phyloP scores from a whole-genome alignment of 2,797 vertebrate species.

The Cossypha polioptera region DNA sequence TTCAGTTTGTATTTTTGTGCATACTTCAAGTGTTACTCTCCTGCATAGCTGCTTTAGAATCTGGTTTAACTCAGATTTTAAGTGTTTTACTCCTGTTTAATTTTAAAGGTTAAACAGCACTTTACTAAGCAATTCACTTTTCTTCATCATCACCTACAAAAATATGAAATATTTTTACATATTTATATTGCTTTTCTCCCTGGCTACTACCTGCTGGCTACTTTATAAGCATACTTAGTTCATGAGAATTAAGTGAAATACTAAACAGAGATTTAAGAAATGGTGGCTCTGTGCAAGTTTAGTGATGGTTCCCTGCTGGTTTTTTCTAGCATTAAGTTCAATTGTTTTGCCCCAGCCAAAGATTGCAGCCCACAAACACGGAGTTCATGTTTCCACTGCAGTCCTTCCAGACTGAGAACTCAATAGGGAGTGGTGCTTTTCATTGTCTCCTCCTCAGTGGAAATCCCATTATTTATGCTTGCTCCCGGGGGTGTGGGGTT shows the following conservation, averaged over 20 bases:
- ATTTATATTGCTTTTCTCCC: not conserved
- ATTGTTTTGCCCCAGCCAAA: not conserved
- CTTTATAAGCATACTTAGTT: not conserved
- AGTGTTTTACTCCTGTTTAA: not conserved
- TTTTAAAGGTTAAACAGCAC: not conserved
- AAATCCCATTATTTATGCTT: not conserved
- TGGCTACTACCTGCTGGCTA: not conserved
- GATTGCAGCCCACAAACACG: not conserved
- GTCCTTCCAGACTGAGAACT: not conserved
- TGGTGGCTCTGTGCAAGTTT: not conserved
- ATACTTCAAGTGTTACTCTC: not conserved
- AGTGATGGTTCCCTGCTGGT: not conserved
- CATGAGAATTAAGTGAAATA: not conserved
- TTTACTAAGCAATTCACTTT: not conserved
- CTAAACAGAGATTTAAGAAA: not conserved
- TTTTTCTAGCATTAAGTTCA: not conserved
- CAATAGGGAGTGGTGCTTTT: not conserved
- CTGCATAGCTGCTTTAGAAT: not conserved
- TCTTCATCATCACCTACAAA: not conserved
- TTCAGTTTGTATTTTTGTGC: not conserved
- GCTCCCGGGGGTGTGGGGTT: not conserved
- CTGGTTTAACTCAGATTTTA: not conserved
- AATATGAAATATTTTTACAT: not conserved
- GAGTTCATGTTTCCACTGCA: not conserved
- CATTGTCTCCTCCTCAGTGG: not conserved